Base-by-base conservation (phyloP, 2,797 vertebrate genomes). In the Sebastes nivosus region DNA sequence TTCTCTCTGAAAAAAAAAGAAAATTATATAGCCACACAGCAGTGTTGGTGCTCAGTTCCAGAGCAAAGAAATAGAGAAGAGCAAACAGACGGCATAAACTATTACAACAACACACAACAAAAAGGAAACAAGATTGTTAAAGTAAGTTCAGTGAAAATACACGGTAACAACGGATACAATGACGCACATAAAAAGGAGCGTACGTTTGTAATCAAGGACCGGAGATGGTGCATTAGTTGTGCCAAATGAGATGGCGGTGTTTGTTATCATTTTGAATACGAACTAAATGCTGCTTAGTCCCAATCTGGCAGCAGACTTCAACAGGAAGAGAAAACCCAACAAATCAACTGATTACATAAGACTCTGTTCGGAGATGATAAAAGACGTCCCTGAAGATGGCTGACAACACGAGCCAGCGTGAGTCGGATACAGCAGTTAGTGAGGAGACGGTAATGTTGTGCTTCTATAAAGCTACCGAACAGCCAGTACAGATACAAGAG, bases 331-430 rank as follows among this genome's bases (percentile, higher is more conserved):
- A 67, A 66, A 75, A 55, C 12, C 42, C 38, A 50, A 58, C 8
- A 58, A n/a, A 32, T 75, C 20, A 25, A 7, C 29, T 55, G 25
- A 36, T 46, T 25, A 6, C n/a, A 54, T 58, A 46, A 20, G 6
- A 9, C 24, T 66, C 59, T 83, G 68, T 14, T 57, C 20, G 34
- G 18, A 71, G 8, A 24, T 61, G 54, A 71, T 81, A 58, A 68
- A 73, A 54, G 38, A 30, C 1, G 9, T 67, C 9, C 4, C 11
- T 10, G 46, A 67, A 30, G 30, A 70, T 6, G 13, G 2, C 24
- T 20, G 16, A 65, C 24, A 77, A 32, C 22, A 3, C 0, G 5
- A 69, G 63, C 12, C 2, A 14, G 42, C 0, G 3, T 24, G 12
- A 34, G 22, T 32, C 16, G 27, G 6, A 14, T 58, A 38, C 57